Evolutionary conservation across 2,113 vertebrate species (phyloP), one percentile per base, ranked within the genome.

Genomic region (Etheostoma cragini): DNA sequence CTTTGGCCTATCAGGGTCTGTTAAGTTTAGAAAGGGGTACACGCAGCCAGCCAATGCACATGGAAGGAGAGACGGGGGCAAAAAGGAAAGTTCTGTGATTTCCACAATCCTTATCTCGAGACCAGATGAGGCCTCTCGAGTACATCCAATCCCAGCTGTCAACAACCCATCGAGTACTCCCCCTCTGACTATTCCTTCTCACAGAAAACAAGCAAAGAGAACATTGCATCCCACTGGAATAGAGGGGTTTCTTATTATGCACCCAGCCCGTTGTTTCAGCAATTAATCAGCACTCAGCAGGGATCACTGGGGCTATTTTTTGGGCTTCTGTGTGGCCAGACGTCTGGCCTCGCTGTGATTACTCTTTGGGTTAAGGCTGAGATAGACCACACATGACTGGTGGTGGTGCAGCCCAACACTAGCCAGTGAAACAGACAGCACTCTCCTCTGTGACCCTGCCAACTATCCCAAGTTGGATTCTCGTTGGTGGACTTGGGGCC

Each of bases 361-460:
- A 81, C 81, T 84, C 82, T 70, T 74, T 61, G 81, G 87, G 84
- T 88, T 76, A 76, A 86, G 71, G 84, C 82, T 80, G 79, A 67
- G 52, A 80, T 73, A 84, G 93, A 95, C 93, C 94, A 95, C 94
- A 94, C 93, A 92, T 87, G 90, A 89, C 80, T 92, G 88, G 76
- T 79, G 70, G 89, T 86, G 76, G 78, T 72, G 81, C 52, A 79
- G 86, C 83, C 63, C 78, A 50, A 73, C 72, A 75, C 82, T 67
- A 38, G 88, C 90, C 90, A 84, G 70, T 61, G 68, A 85, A 83
- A 86, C 76, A 90, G 86, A 87, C 90, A 87, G 82, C 64, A 45
- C 83, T 84, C 90, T 57, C 67, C 82, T 85, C 81, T 75, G 78
- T 73, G 72, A 30, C 33, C 42, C 80, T 85, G 93, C 92, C 92